phyloP scores from a whole-genome alignment of 2,113 vertebrate species.

The Orcinus orca region DNA sequence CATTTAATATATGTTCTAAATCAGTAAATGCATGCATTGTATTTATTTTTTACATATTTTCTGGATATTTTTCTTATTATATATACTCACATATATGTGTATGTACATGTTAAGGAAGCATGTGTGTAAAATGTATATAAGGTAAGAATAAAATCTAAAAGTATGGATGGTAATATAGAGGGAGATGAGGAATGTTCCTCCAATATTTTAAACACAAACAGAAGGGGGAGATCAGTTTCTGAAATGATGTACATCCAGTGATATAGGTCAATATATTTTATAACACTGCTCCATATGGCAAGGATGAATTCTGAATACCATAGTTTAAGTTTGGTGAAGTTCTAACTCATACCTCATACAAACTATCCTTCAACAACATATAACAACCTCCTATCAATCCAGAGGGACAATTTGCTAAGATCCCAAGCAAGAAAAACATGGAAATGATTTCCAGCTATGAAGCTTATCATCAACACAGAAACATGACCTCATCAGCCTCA shows the following conservation, averaged over 20 bases:
- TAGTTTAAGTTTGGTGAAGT: slow-evolving; percentile 12
- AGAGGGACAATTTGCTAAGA: neutral
- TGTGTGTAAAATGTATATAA: neutral
- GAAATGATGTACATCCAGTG: neutral
- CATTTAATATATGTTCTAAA: neutral
- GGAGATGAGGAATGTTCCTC: neutral
- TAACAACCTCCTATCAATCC: neutral
- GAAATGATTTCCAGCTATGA: neutral
- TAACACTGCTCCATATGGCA: neutral
- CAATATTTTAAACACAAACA: neutral
- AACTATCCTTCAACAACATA: neutral
- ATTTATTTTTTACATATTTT: neutral
- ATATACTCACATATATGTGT: neutral
- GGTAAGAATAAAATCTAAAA: slow-evolving; percentile 6
- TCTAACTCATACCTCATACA: neutral
- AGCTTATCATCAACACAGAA: neutral
- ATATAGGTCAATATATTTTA: neutral
- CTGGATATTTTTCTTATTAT: neutral
- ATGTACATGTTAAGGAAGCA: neutral
- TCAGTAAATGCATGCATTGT: neutral
- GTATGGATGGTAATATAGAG: neutral
- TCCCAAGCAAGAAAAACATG: neutral
- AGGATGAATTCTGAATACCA: neutral
- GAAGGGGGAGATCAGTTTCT: neutral
- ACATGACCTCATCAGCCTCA: neutral